These are phyloP conservation scores for Lomographa bimaculata DNA, from an alignment of 2,888 invertebrate species.

Conservation along the genomic window DNA sequence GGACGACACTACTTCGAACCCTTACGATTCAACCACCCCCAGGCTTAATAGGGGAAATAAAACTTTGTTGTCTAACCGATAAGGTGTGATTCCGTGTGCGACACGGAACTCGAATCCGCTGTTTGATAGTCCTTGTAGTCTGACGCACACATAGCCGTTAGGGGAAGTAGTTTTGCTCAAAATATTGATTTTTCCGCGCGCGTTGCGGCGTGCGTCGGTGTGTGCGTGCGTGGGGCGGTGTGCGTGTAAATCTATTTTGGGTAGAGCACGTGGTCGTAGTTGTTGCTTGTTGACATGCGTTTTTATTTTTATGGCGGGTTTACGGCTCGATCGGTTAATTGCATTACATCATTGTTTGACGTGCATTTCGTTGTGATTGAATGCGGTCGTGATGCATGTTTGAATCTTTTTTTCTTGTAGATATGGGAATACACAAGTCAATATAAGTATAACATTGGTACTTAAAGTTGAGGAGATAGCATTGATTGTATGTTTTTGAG, in stretches of 20 bases:
- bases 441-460: too few species aligned
- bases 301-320: slow-evolving; percentile 75
- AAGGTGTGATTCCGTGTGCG: slow-evolving; percentile 62
- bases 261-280: slow-evolving; percentile 78
- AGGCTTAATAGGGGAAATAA: slow-evolving; percentile 54
- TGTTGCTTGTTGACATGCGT: slow-evolving; percentile 80
- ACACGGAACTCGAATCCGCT: slow-evolving; percentile 40
- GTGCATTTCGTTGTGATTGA: slow-evolving; percentile 38
- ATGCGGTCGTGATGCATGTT: slow-evolving; percentile 13
- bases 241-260: slow-evolving; percentile 73
- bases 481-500: too few species aligned
- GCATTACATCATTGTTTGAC: slow-evolving; percentile 60
- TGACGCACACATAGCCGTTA: slow-evolving; percentile 66
- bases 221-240: slow-evolving; percentile 42
- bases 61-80: slow-evolving; percentile 60
- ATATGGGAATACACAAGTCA: too few species aligned
- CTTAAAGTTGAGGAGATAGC: too few species aligned
- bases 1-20: slow-evolving; percentile 68
- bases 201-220: slow-evolving; percentile 51
- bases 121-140: slow-evolving; percentile 38
- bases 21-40: slow-evolving; percentile 72
- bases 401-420: too few species aligned
- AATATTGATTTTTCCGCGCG: slow-evolving; percentile 83
- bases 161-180: slow-evolving; percentile 83
- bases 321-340: slow-evolving; percentile 64